Percentiles rank a stretch among this genome's conserved stretches.
Conservation (phyloP, 2,797 vertebrate genomes). For the Pantherophis alleghaniensis region DNA sequence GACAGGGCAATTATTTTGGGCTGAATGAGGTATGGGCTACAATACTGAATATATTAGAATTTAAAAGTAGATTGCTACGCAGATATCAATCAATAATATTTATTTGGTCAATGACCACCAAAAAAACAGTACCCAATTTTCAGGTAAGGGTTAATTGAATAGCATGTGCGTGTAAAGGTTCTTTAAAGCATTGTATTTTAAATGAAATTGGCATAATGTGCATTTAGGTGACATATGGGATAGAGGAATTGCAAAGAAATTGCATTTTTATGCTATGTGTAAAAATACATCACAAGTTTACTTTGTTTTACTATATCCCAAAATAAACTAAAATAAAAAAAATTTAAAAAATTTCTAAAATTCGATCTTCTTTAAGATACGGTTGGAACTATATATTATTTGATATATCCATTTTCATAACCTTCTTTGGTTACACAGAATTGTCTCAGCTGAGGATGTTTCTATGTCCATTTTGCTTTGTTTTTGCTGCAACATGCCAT, state of each 20-base stretch:
- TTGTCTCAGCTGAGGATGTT: background rate
- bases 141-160: constrained; percentile 23
- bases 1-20: background rate
- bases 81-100: constrained; percentile 4
- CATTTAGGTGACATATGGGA: constrained; percentile 24
- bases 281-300: constrained; percentile 16
- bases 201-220: constrained; percentile 15
- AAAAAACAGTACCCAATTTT: constrained; percentile 8
- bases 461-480: background rate
- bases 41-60: constrained; percentile 16
- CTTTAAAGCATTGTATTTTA: constrained; percentile 24
- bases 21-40: constrained; percentile 12
- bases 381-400: background rate
- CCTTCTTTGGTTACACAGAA: background rate
- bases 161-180: constrained; percentile 28
- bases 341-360: background rate
- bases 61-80: constrained; percentile 36
- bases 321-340: background rate
- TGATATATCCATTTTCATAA: background rate
- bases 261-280: constrained; percentile 5
- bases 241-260: constrained; percentile 17
- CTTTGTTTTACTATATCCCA: background rate
- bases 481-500: background rate
- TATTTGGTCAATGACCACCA: background rate
- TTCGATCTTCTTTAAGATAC: background rate